Conservation (phyloP, 2,888 invertebrate genomes). For the Liodrosophila aerea region DNA sequence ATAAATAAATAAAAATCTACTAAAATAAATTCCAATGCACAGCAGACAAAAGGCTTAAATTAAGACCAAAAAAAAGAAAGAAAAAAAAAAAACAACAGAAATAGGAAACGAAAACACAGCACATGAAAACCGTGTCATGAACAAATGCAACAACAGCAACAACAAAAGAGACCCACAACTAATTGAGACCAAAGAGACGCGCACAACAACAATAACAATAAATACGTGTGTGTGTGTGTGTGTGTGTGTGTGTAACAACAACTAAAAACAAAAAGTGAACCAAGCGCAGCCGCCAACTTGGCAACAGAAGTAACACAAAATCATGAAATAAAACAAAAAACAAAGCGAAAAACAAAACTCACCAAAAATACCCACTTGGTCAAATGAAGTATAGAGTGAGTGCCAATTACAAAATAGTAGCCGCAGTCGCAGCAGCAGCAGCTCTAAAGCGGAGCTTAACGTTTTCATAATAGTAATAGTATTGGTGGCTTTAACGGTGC, state of each 20-base stretch:
- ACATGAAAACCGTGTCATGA: conserved; percentile 77
- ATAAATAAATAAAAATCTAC: conserved; percentile 8
- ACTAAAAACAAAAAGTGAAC: conserved; percentile 26
- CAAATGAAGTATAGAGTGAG: conserved; percentile 44
- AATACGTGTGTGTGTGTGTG: no score
- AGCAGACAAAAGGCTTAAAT: conserved; percentile 25
- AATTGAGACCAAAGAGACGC: conserved; percentile 62
- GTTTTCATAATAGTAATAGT: conserved; percentile 67
- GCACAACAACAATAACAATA: conserved; percentile 26
- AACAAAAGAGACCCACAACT: conserved; percentile 58
- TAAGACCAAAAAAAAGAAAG: conserved; percentile 18
- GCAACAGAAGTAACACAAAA: conserved; percentile 47
- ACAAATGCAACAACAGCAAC: conserved; percentile 74
- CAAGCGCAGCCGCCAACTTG: conserved; percentile 42
- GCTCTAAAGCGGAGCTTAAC: conserved; percentile 48
- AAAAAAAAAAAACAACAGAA: conserved; percentile 29
- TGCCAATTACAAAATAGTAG: conserved; percentile 54
- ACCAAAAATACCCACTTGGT: conserved; percentile 43
- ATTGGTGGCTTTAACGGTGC: conserved; percentile 29
- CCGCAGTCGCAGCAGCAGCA: no score
- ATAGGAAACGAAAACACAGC: conserved; percentile 67
- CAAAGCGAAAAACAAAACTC: conserved; percentile 18
- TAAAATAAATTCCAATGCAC: conserved; percentile 17
- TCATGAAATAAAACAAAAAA: conserved; percentile 21
- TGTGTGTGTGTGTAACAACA: conserved; percentile 4